A percentile compares a stretch with the other conserved stretches of the same genome.
These are phyloP conservation scores for Cecidostiba fungosa DNA, from an alignment of 2,888 invertebrate genomes.

Conservation along the genomic window DNA sequence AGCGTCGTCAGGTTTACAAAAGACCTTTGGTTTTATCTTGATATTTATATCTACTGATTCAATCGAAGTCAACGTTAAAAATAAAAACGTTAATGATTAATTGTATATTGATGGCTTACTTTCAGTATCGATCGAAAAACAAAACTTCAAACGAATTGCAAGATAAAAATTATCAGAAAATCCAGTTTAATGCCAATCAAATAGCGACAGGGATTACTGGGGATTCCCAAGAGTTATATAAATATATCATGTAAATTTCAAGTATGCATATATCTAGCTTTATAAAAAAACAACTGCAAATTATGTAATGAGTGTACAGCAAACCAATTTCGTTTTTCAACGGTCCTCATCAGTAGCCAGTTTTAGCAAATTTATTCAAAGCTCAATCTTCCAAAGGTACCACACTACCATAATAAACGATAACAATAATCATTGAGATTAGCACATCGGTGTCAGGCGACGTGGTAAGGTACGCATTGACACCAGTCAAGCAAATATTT, in stretches of 20 bases:
- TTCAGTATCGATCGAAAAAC: background rate
- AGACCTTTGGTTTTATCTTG: too few species aligned
- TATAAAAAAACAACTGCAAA: too few species aligned
- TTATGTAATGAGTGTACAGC: too few species aligned
- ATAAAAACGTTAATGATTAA: background rate
- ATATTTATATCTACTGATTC: too few species aligned
- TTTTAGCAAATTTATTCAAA: background rate
- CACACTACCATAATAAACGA: background rate
- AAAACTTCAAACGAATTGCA: background rate
- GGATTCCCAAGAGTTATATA: too few species aligned
- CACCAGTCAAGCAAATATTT: background rate
- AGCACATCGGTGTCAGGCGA: constrained; percentile 7
- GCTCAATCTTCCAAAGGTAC: background rate
- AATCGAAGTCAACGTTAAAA: too few species aligned
- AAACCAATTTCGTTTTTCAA: background rate
- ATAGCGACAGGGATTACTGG: too few species aligned
- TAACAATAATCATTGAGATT: background rate
- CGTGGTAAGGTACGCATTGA: background rate
- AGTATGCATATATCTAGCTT: too few species aligned
- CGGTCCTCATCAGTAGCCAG: background rate
- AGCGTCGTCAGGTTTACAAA: too few species aligned
- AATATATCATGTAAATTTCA: too few species aligned
- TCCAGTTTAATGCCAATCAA: too few species aligned
- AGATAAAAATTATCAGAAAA: background rate
- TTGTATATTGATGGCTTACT: background rate